Conservation (phyloP, 2,888 invertebrate genomes). For the Tenthredo scrophulariae region DNA sequence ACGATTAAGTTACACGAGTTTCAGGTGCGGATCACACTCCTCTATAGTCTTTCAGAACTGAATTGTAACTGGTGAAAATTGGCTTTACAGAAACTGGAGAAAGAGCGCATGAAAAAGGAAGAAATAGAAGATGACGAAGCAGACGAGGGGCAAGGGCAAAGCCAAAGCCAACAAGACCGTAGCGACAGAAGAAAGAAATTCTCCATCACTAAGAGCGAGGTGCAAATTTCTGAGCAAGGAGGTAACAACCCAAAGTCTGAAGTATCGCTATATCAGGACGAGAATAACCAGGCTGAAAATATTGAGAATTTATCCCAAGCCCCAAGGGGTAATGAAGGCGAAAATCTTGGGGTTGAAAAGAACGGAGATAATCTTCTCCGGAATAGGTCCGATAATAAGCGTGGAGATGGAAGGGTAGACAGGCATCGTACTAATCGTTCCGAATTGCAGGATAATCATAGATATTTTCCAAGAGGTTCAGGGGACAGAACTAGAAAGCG, state of each 20-base stretch:
- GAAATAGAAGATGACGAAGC: conserved; percentile 81
- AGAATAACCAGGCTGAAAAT: conserved; percentile 64
- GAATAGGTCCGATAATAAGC: conserved; percentile 60
- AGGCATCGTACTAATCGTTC: conserved; percentile 65
- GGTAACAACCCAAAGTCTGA: conserved; percentile 6
- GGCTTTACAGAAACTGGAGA: conserved; percentile 69
- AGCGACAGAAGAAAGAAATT: conserved; percentile 59
- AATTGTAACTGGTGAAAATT: background rate
- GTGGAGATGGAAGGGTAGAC: conserved; percentile 59
- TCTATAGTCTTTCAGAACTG: background rate
- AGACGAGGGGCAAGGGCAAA: conserved; percentile 81
- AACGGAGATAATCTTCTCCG: conserved; percentile 58
- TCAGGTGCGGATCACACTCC: conserved; percentile 79
- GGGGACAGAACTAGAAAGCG: conserved; percentile 68
- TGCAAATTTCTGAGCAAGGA: conserved; percentile 18
- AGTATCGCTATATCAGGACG: conserved; percentile 62
- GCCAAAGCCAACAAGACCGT: conserved; percentile 68
- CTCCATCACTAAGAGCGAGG: background rate
- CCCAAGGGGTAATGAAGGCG: background rate
- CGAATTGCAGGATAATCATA: conserved; percentile 57
- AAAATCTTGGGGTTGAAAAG: conserved; percentile 56
- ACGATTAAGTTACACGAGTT: conserved; percentile 91
- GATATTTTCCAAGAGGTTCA: conserved; percentile 67
- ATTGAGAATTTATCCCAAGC: conserved; percentile 54
- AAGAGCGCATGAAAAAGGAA: conserved; percentile 80